Evolutionary conservation across 1,140 invertebrate genomes (phyloP), one percentile per base, ranked within the genome.

Genomic region (Trichoplusia ni): DNA sequence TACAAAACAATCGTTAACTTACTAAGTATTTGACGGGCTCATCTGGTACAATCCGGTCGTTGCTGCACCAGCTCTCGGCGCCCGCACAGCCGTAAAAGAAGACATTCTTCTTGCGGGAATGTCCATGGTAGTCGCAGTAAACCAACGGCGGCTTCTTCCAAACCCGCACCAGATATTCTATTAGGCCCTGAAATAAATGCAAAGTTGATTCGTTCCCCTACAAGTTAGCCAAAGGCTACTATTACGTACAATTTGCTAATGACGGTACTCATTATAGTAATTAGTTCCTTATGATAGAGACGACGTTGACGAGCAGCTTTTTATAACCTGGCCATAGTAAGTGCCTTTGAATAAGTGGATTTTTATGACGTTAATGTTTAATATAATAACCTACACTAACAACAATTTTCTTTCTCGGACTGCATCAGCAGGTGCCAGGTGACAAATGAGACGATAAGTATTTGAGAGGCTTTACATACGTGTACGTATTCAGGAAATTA

Each of bases 91-190:
- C 97, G 84, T 97, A 97, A 64, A 97, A 91, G 91, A 98, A 98
- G 38, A 97, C 95, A 80, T 98, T 98, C 91, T 97, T 96, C 81
- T 94, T 93, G 27, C 96, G 91, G 14, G 97, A 98, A 85, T 98
- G 97, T 1, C 97, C 97, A 88, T 98, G 97, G 75, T 96, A 96
- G 91, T 98, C 97, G 85, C 96, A 96, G 84, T 94, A 97, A n/a
- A 97, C 92, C 75, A 94, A 91, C 2, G 94, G 94, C 4, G 91
- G 88, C 46, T 91, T 92, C 69, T 92, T 91, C 81, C 94, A 84
- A 23, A 94, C 92, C 58, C 91, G 91, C 14, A 90, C 90, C 71
- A 92, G 91, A 77, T 94, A 94, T 73, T 94, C 93, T 82, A 95
- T 91, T 27, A 95, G 75, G 23, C 93, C 93, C 92, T 93, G 71